These are phyloP conservation scores for Falcunculus frontatus DNA, from an alignment of 2,113 vertebrate species.

Conservation along the genomic window DNA sequence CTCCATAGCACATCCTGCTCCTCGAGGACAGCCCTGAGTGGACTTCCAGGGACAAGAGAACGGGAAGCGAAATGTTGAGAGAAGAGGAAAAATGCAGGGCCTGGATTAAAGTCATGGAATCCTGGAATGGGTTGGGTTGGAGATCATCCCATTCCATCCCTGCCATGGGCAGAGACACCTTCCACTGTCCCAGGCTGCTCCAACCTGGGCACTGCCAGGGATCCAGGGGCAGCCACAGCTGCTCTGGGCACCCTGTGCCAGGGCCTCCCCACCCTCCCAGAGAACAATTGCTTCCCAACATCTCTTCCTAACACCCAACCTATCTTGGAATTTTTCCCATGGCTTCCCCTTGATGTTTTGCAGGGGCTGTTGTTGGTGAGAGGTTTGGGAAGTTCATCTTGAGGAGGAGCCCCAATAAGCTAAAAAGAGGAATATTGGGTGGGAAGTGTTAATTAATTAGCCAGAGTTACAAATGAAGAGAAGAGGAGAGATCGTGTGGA, in stretches of 20 bases:
- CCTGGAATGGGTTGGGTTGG: background rate
- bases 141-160: background rate
- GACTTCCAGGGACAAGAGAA: background rate
- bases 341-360: background rate
- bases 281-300: background rate
- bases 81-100: background rate
- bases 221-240: background rate
- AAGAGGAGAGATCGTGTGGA: rapidly evolving
- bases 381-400: background rate
- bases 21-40: background rate
- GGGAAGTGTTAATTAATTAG: background rate
- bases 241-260: background rate
- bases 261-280: background rate
- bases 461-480: background rate
- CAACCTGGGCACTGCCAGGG: background rate
- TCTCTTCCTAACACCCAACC: background rate
- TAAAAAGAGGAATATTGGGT: background rate
- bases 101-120: rapidly evolving
- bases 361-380: background rate
- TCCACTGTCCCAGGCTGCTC: background rate
- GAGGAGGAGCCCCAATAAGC: background rate
- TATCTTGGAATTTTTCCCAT: rapidly evolving
- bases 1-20: background rate
- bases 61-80: background rate
- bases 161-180: background rate